Percentiles rank a stretch among this genome's conserved stretches.
phyloP scores from a whole-genome alignment of 2,888 invertebrate species.

The Aelia acuminata region DNA sequence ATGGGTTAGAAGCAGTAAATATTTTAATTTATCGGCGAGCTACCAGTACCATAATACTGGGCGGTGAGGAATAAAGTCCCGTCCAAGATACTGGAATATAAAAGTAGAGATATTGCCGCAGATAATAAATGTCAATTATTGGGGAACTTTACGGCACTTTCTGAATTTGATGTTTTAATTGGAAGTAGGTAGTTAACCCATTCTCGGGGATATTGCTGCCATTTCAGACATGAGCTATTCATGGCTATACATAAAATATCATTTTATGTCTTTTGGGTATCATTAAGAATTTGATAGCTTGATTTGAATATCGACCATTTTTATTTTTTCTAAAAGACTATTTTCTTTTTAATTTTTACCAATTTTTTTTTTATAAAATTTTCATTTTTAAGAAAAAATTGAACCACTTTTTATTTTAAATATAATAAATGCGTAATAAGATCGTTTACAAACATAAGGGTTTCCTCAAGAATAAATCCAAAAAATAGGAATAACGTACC shows the following conservation, averaged over 20 bases:
- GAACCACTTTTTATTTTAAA: too few relatives aligned
- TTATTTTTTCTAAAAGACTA: background rate
- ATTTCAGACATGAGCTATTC: background rate
- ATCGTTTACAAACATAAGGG: too few relatives aligned
- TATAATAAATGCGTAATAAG: too few relatives aligned
- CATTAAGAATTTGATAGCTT: background rate
- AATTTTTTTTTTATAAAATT: too few relatives aligned
- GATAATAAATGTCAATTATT: conserved; percentile 40
- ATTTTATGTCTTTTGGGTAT: background rate
- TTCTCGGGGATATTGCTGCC: background rate
- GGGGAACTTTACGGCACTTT: background rate
- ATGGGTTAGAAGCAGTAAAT: background rate
- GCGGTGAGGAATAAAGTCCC: background rate
- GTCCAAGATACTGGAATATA: conserved; percentile 13
- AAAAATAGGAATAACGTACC: too few relatives aligned
- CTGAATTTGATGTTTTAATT: conserved; percentile 18
- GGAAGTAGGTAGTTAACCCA: background rate
- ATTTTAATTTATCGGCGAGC: background rate
- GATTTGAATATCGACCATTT: background rate
- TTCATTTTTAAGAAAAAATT: too few relatives aligned
- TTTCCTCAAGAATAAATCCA: too few relatives aligned
- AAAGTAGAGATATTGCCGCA: background rate
- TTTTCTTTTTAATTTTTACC: background rate
- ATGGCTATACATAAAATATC: background rate
- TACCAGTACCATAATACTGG: background rate